These are phyloP conservation scores for Lasioglossum morio DNA, from an alignment of 2,888 invertebrate genomes.

Conservation along the genomic window DNA sequence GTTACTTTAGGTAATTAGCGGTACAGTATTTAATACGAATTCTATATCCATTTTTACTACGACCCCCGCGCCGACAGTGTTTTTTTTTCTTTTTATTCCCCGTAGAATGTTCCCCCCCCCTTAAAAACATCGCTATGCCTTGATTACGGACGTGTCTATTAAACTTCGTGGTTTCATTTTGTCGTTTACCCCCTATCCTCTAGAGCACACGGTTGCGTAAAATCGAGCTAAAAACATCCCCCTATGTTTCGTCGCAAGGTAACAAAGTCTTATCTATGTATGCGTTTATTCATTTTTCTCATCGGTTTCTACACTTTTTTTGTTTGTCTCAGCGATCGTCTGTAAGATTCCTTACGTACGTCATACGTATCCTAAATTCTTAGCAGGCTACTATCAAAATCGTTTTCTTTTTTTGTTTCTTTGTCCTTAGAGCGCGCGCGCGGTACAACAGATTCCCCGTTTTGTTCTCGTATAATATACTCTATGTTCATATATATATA, in stretches of 20 bases:
- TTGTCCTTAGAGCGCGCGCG: constrained; percentile 61
- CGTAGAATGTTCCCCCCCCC: neutral
- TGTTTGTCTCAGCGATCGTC: constrained; percentile 1
- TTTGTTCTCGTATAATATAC: constrained; percentile 67
- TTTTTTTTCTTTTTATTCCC: neutral
- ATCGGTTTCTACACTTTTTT: neutral
- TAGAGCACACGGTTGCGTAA: constrained; percentile 26
- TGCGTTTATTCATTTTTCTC: constrained; percentile 13
- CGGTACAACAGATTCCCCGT: constrained; percentile 61
- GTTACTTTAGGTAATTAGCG: constrained; percentile 78
- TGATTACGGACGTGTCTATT: constrained; percentile 75
- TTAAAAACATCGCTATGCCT: constrained; percentile 58
- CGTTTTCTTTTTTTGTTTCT: constrained; percentile 21
- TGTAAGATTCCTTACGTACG: constrained; percentile 56
- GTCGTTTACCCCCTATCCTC: neutral
- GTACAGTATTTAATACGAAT: constrained; percentile 73
- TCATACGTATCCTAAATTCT: constrained; percentile 65
- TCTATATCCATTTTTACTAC: constrained; percentile 9
- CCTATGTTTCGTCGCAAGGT: constrained; percentile 42
- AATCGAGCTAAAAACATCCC: constrained; percentile 50
- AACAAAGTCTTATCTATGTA: constrained; percentile 53
- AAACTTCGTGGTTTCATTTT: constrained; percentile 17
- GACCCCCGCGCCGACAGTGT: neutral
- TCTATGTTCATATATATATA: constrained; percentile 56
- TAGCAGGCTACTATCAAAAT: constrained; percentile 64